Evolutionary conservation across 2,797 vertebrate species (phyloP).

Genomic region (Meriones psammophilus): DNA sequence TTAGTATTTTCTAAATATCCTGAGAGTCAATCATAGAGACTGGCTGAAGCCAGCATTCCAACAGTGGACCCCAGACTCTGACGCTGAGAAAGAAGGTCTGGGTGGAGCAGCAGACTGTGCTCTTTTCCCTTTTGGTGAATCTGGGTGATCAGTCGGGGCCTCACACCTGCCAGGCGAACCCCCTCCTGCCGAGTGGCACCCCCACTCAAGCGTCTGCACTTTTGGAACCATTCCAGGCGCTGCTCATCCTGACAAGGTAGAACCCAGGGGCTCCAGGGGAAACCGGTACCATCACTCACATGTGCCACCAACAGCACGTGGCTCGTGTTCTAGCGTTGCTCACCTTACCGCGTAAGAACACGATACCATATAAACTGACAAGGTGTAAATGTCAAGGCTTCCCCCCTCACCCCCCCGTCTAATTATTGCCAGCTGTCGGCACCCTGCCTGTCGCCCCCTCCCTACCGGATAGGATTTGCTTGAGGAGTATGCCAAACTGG

Average conservation of each 20-base stretch:
- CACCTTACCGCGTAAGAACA: not conserved
- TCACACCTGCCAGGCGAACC: not conserved
- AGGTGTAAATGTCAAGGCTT: not conserved
- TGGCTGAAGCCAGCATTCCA: not conserved
- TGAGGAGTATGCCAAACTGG: not conserved
- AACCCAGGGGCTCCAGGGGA: not conserved
- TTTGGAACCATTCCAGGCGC: not conserved
- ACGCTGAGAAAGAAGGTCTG: not conserved
- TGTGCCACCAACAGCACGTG: not conserved
- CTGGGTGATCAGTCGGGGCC: not conserved
- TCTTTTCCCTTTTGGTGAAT: not conserved
- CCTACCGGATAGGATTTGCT: constrained; percentile 73
- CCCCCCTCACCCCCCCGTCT: too few species aligned
- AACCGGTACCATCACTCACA: not conserved
- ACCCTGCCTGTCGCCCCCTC: not conserved
- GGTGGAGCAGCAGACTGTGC: not conserved
- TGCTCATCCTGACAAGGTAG: not conserved
- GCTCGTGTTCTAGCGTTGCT: not conserved
- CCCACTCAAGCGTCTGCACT: not conserved
- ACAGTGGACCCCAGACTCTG: not conserved
- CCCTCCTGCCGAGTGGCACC: not conserved
- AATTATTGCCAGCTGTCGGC: not conserved
- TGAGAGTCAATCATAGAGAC: not conserved
- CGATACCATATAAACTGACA: not conserved
- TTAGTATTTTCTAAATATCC: not conserved